A percentile compares a stretch with the other conserved stretches of the same genome.
Evolutionary conservation across 1,140 invertebrate genomes (phyloP).

Genomic region (Adelges cooleyi): DNA sequence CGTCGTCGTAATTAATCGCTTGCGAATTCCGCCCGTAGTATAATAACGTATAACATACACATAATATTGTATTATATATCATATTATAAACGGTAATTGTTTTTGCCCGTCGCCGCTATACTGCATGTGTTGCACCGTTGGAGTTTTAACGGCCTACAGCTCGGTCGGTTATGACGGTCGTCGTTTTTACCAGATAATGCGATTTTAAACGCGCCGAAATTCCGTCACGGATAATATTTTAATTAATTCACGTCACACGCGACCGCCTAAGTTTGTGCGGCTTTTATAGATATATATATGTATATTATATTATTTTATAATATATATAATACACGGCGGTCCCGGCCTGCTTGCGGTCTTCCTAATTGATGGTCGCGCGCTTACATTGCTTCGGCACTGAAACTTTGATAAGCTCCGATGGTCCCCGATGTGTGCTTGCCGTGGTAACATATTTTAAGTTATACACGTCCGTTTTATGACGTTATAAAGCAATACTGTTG

Average conservation of each 20-base stretch:
- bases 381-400: not conserved
- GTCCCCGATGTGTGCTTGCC: not conserved
- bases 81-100: conserved; percentile 1
- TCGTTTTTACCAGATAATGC: conserved; percentile 5
- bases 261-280: not conserved
- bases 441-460: not conserved
- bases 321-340: not conserved
- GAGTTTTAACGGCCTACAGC: not conserved
- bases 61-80: too few species aligned
- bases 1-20: conserved; percentile 9
- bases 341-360: too few species aligned
- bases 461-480: not conserved
- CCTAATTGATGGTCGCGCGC: conserved; percentile 5
- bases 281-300: not conserved
- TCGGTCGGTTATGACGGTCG: not conserved
- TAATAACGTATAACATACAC: too few species aligned
- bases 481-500: too few species aligned
- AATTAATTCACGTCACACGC: conserved; percentile 18
- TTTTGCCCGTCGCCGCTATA: not conserved
- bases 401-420: not conserved
- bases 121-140: not conserved
- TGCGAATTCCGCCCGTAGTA: not conserved
- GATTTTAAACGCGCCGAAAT: conserved; percentile 24
- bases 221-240: conserved; percentile 18
- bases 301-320: too few species aligned